Conservation (phyloP, 2,797 vertebrate species). For the Poecilia picta region DNA sequence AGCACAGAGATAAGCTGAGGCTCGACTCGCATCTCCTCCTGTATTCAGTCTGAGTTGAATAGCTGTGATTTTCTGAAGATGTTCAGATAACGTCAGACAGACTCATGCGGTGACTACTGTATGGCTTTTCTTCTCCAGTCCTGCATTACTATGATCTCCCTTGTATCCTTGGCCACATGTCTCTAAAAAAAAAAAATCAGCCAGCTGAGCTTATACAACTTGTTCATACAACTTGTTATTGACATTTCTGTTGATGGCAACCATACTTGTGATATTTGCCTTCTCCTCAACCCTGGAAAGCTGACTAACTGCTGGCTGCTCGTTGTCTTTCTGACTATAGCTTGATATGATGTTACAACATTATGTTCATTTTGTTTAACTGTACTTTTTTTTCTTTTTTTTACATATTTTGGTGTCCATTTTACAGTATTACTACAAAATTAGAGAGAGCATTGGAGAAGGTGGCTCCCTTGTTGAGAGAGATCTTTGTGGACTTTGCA, state of each 20-base stretch:
- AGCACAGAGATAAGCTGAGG: slow-evolving; percentile 75
- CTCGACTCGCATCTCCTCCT: slow-evolving; percentile 69
- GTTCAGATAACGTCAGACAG: slow-evolving; percentile 76
- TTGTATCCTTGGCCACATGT: slow-evolving; percentile 45
- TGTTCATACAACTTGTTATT: slow-evolving; percentile 9
- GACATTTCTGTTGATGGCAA: slow-evolving; percentile 23
- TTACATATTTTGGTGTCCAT: slow-evolving; percentile 41
- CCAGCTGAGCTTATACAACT: slow-evolving; percentile 19
- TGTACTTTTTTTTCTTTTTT: slow-evolving; percentile 16
- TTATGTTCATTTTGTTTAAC: slow-evolving; percentile 4
- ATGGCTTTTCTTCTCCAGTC: slow-evolving; percentile 45
- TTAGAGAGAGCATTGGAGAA: slow-evolving; percentile 89
- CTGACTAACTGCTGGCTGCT: slow-evolving; percentile 24
- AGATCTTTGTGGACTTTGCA: slow-evolving; percentile 99
- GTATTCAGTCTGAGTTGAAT: slow-evolving; percentile 39
- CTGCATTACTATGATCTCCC: slow-evolving; percentile 42
- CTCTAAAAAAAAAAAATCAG: slow-evolving; percentile 50
- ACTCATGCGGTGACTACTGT: slow-evolving; percentile 82
- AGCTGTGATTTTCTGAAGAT: slow-evolving; percentile 50
- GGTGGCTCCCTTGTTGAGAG: slow-evolving; percentile 93
- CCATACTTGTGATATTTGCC: slow-evolving; percentile 7
- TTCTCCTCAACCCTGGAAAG: slow-evolving; percentile 21
- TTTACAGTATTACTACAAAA: slow-evolving; percentile 82
- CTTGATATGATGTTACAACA: slow-evolving; percentile 12
- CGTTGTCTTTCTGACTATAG: slow-evolving; percentile 17